phyloP scores from a whole-genome alignment of 2,113 vertebrate genomes.

The Gambusia affinis region DNA sequence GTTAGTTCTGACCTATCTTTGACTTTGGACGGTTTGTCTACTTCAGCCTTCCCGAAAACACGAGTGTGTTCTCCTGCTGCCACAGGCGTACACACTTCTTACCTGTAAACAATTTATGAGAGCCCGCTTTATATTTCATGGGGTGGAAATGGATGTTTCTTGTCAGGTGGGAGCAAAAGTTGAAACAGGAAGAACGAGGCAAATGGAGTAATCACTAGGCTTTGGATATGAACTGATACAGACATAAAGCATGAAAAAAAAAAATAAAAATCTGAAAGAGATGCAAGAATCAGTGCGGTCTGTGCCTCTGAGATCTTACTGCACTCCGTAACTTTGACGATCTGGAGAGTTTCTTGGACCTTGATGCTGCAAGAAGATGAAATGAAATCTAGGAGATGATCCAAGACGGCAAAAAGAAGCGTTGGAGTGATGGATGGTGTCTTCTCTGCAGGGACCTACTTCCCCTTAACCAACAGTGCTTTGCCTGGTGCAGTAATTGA shows the following conservation, averaged over 20 bases:
- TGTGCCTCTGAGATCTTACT: slow-evolving; percentile 50
- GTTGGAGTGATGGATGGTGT: slow-evolving; percentile 55
- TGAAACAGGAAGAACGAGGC: slow-evolving; percentile 35
- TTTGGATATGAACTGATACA: slow-evolving; percentile 25
- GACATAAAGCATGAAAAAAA: not conserved
- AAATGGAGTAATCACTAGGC: slow-evolving; percentile 29
- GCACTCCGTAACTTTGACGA: slow-evolving; percentile 15
- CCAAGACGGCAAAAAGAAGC: slow-evolving; percentile 63
- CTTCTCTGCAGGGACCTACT: slow-evolving; percentile 72
- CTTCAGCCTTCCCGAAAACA: slow-evolving; percentile 41
- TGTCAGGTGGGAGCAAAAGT: slow-evolving; percentile 61
- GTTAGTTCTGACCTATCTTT: slow-evolving; percentile 17
- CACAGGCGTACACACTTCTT: slow-evolving; percentile 50
- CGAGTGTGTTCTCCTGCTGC: slow-evolving; percentile 38
- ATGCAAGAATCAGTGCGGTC: slow-evolving; percentile 31
- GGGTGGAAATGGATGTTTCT: slow-evolving; percentile 74
- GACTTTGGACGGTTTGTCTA: slow-evolving; percentile 1
- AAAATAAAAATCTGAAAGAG: slow-evolving; percentile 4
- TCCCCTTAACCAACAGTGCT: slow-evolving; percentile 70
- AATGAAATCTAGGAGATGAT: slow-evolving; percentile 27
- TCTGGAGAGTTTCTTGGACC: slow-evolving; percentile 34
- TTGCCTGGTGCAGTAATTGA: slow-evolving; percentile 79
- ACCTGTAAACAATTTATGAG: slow-evolving; percentile 80
- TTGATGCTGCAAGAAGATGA: slow-evolving; percentile 19
- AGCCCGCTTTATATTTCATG: slow-evolving; percentile 77